Evolutionary conservation across 2,888 invertebrate species (phyloP), one percentile per base, ranked within the genome.

Genomic region (Chouioia cunea): DNA sequence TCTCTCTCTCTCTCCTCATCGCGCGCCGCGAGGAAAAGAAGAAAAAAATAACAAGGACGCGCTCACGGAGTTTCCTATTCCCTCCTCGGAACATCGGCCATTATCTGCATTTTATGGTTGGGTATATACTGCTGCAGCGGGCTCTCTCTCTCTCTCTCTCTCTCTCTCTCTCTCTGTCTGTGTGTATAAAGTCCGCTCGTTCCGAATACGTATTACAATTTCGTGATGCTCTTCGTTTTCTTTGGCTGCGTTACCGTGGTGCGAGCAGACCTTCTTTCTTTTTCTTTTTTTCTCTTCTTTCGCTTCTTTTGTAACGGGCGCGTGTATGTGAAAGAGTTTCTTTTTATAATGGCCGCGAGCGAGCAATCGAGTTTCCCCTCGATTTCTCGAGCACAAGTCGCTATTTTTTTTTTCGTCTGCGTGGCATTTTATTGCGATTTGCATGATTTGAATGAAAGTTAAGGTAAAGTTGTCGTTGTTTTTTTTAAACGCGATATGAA

Each of bases 101-200:
- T 85, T 85, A 85, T 83, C 84, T 83, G 79, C 81, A 82, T 83
- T 85, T 85, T 85, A 85, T 84, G 83, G 83, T 82, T 84, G n/a
- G n/a, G n/a, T n/a, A n/a, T n/a, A 83, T 84, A 85, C 83, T 83
- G 83, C 84, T 77, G 80, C 78, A 36, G 36, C 77, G 79, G 79
- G 79, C 79, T 65, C 22, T 14, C 59, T 52, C 36, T n/a, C 56
- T n/a, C 56, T 18, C n/a, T 36, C 56, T 27, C 47, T 68, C n/a
- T n/a, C 50, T 52, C 50, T 14, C 59, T 52, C 36, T n/a, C 56
- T n/a, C 56, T 18, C n/a, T 36, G 36, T 27, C 47, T 68, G 73
- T 78, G 6, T 36, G 36, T 36, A 36, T 36, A 36, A 36, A 36
- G 36, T 36, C 36, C 73, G 76, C 78, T 76, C 78, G 79, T 81